phyloP scores from a whole-genome alignment of 2,113 vertebrate genomes.

The Alethe diademata region DNA sequence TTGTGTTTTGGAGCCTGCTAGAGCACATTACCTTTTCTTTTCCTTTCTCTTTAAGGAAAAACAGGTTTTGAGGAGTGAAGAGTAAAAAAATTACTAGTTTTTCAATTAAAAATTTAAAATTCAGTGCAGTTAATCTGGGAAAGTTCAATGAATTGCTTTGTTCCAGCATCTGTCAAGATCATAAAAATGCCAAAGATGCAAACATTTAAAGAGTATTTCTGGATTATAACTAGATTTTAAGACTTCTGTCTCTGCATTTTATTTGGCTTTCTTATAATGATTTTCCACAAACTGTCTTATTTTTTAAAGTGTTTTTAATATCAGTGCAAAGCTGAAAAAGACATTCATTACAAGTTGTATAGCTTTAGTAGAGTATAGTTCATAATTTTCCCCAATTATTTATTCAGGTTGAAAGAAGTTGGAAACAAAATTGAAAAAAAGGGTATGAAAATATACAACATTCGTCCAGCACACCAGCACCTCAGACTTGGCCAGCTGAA shows the following conservation, averaged over 20 bases:
- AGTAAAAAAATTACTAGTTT: not conserved
- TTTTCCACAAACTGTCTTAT: not conserved
- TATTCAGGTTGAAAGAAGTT: constrained; percentile 82
- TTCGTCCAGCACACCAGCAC: constrained; percentile 75
- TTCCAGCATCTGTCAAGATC: not conserved
- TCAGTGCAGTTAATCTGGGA: not conserved
- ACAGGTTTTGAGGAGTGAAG: not conserved
- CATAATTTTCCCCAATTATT: not conserved
- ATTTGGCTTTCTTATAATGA: not conserved
- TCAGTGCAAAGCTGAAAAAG: not conserved
- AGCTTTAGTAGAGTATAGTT: not conserved
- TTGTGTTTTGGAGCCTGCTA: not conserved
- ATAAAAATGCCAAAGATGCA: not conserved
- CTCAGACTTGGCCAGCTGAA: constrained; percentile 87
- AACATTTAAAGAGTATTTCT: not conserved
- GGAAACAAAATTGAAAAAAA: constrained; percentile 78
- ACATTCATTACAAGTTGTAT: not conserved
- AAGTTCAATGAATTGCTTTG: not conserved
- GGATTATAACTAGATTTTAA: not conserved
- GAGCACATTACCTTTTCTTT: not conserved
- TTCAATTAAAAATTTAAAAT: not conserved
- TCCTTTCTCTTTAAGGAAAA: not conserved
- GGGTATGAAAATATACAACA: constrained; percentile 81
- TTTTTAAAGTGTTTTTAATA: not conserved
- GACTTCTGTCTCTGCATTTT: not conserved